phyloP scores from a whole-genome alignment of 2,113 vertebrate genomes.

The Elachura formosa region DNA sequence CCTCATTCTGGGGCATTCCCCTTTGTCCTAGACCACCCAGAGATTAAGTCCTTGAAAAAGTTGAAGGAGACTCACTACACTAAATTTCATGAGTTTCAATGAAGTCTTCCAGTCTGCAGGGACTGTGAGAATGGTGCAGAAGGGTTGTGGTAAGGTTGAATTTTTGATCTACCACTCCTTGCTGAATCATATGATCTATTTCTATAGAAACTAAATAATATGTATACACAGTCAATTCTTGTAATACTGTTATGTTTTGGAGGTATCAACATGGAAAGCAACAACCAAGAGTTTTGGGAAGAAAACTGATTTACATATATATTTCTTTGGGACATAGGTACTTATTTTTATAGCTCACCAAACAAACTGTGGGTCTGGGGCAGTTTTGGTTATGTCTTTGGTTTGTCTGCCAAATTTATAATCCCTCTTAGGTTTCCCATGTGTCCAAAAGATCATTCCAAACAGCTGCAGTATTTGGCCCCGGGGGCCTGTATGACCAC shows the following conservation, averaged over 20 bases:
- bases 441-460: background rate
- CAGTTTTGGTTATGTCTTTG: background rate
- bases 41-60: background rate
- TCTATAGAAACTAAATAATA: background rate
- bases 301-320: background rate
- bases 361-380: background rate
- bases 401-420: background rate
- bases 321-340: background rate
- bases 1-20: background rate
- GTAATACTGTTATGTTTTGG: background rate
- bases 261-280: background rate
- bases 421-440: background rate
- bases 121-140: background rate
- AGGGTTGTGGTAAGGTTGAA: background rate
- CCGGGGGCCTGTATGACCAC: background rate
- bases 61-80: background rate
- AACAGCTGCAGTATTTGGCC: background rate
- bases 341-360: background rate
- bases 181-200: background rate
- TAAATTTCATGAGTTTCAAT: background rate
- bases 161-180: background rate
- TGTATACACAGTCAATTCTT: background rate
- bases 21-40: background rate
- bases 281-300: background rate
- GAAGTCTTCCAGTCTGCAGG: background rate